Base-by-base conservation (phyloP, 2,888 invertebrate species). In the Taenaris catops region DNA sequence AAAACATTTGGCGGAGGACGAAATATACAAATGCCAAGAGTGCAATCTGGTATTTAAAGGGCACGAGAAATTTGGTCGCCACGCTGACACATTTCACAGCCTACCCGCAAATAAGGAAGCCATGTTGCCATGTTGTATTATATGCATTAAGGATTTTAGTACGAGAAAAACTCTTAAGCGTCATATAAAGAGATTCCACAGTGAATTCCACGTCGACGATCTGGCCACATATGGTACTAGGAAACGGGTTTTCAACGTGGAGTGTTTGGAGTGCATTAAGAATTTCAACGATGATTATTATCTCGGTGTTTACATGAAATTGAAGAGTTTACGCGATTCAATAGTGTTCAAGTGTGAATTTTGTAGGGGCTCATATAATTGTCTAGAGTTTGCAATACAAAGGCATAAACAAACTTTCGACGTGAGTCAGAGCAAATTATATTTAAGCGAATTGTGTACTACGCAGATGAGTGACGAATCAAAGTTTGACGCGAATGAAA, bases 101-200 rank as follows among this genome's bases (percentile, higher is more conserved):
- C 51, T 41, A 7, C 25, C 34, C 1, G 6, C 23, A 0, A 63
- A 56, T 9, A 60, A 63, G 14, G 75, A 73, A 23, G 24, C 51
- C 0, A 12, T 67, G 1, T 12, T 67, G 1, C 81, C 81, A 0
- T 47, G 69, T 2, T 83, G 81, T 20, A 62, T 79, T 1, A 51
- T 81, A 0, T 83, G 81, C 10, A 65, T 63, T 35, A 83, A 81
- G 39, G 73, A 81, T 25, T 83, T 83, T n/a, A 79, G 81, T 26
- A 68, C 79, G 0, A 47, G 70, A 0, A 81, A 81, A 40, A 79
- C 81, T 0, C 19, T 83, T 4, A 76, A 72, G 25, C 55, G 80
- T 0, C 81, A 83, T 23, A 75, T 81, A 0, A 76, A 73, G 38
- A 79, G 71, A 20, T 83, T 83, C 28, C 81, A 83, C 11, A 39